A percentile compares a stretch with the other conserved stretches of the same genome.
phyloP scores from a whole-genome alignment of 2,113 vertebrate species.

The Zosterops lateralis region DNA sequence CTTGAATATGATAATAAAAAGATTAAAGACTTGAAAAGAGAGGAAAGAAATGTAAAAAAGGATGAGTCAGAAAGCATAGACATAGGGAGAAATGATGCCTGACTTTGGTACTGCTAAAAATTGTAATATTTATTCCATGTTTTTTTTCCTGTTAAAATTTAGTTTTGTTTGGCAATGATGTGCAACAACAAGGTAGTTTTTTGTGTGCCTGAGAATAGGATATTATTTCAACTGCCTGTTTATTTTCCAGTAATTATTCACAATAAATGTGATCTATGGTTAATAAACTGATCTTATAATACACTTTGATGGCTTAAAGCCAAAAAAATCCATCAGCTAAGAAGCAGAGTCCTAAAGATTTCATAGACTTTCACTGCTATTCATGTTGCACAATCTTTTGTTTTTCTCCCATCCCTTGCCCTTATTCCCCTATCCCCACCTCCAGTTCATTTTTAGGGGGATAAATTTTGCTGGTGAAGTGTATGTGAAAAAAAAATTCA shows the following conservation, averaged over 20 bases:
- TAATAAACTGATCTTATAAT: background rate
- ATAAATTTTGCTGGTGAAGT: background rate
- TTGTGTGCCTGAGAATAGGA: background rate
- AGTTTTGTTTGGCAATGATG: background rate
- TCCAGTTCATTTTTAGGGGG: background rate
- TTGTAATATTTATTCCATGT: background rate
- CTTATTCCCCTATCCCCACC: fast-evolving
- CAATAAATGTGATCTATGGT: background rate
- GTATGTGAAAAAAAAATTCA: background rate
- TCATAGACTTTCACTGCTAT: background rate
- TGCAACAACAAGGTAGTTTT: background rate
- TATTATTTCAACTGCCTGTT: background rate
- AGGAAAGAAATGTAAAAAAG: background rate
- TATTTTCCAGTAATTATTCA: background rate
- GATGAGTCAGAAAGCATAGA: background rate
- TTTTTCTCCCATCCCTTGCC: background rate
- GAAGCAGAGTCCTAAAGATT: background rate
- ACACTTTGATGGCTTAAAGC: background rate
- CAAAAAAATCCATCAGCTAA: background rate
- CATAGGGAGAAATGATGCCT: background rate
- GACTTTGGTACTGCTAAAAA: background rate
- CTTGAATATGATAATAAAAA: background rate
- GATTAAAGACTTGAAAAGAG: background rate
- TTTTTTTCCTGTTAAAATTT: background rate
- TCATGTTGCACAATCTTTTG: background rate